phyloP scores from a whole-genome alignment of 37 sponge, comb jelly and placozoan genomes.

The Crambe crambe region DNA sequence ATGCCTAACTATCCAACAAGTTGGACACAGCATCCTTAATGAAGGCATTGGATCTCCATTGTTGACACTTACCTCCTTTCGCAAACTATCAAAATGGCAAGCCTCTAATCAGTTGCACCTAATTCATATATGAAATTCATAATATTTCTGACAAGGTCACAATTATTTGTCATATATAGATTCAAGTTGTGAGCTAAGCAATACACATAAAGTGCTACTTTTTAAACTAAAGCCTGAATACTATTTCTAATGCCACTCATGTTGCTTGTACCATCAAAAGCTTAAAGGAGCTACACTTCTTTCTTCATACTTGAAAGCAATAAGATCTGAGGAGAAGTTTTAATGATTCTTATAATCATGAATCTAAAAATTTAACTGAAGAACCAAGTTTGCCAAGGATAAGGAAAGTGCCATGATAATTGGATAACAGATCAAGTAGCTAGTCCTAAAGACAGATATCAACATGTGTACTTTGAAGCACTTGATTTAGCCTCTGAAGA shows the following conservation, averaged over 20 bases:
- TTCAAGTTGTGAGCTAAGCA: constrained; percentile 41
- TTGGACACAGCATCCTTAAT: too few relatives aligned
- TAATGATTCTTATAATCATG: constrained; percentile 18
- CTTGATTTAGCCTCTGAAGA: not conserved
- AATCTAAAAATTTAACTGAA: constrained; percentile 25
- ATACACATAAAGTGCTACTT: constrained; percentile 42
- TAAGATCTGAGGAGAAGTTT: constrained; percentile 36
- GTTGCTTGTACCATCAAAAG: too few relatives aligned
- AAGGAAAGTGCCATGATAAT: constrained; percentile 39
- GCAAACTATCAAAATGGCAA: too few relatives aligned
- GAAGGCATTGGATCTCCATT: too few relatives aligned
- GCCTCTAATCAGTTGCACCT: too few relatives aligned
- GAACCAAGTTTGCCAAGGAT: constrained; percentile 32
- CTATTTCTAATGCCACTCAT: too few relatives aligned
- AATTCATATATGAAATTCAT: too few relatives aligned
- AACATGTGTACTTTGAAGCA: constrained; percentile 4
- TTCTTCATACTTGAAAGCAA: constrained; percentile 4
- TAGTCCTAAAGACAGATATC: constrained; percentile 24
- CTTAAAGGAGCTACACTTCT: constrained; percentile 33
- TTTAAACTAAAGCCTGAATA: too few relatives aligned
- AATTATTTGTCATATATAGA: constrained; percentile 63
- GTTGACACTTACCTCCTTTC: too few relatives aligned
- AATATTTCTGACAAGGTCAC: constrained; percentile 30
- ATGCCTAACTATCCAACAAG: too few relatives aligned
- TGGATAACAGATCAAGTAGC: constrained; percentile 36